A percentile compares a stretch with the other conserved stretches of the same genome.
Evolutionary conservation across 2,113 vertebrate species (phyloP).

Genomic region (Pelecanoides urinatrix): DNA sequence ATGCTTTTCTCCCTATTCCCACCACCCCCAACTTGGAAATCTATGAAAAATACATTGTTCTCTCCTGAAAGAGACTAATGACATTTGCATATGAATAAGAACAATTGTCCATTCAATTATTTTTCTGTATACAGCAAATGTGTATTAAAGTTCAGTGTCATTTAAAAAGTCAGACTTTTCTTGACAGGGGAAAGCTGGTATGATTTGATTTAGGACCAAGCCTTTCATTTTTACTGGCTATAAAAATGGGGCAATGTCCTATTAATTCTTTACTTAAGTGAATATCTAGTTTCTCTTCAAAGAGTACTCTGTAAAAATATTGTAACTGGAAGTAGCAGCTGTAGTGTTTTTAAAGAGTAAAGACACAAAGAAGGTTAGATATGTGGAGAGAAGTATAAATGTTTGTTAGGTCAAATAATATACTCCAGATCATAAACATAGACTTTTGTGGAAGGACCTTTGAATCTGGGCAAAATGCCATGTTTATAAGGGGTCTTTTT

Average conservation of each 20-base stretch:
- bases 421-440: constrained; percentile 15
- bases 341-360: background rate
- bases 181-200: background rate
- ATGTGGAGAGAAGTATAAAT: background rate
- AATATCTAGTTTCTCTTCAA: background rate
- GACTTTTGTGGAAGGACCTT: constrained; percentile 28
- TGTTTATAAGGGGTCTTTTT: background rate
- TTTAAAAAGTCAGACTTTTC: background rate
- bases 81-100: constrained; percentile 55
- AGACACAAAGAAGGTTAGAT: background rate
- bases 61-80: constrained; percentile 39
- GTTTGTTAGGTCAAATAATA: constrained; percentile 28
- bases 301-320: background rate
- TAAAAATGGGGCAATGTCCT: background rate
- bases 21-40: background rate
- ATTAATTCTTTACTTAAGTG: background rate
- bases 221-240: background rate
- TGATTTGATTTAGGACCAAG: background rate
- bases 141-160: background rate
- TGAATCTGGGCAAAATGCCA: constrained; percentile 36
- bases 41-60: constrained; percentile 49
- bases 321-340: background rate
- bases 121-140: background rate
- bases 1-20: background rate
- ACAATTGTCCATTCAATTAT: constrained; percentile 26